phyloP scores from a whole-genome alignment of 2,797 vertebrate species.

The Echeneis naucrates region DNA sequence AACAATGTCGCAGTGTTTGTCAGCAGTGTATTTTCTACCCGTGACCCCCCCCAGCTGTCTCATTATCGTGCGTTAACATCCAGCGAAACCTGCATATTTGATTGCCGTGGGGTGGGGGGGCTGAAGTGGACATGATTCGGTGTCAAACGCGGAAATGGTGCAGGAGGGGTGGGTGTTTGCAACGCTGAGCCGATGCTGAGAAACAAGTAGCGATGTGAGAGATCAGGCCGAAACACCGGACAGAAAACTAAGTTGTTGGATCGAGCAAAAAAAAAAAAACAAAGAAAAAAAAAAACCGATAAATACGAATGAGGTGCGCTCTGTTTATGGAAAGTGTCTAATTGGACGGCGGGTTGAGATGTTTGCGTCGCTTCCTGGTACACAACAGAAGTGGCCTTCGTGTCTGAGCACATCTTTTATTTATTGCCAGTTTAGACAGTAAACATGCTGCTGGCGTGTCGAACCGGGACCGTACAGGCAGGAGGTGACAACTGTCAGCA shows the following conservation, averaged over 20 bases:
- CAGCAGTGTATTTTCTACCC: not conserved
- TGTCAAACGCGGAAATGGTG: slow-evolving; percentile 83
- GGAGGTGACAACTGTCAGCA: slow-evolving; percentile 65
- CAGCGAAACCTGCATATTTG: slow-evolving; percentile 22
- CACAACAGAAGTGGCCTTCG: slow-evolving; percentile 24
- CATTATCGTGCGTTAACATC: not conserved
- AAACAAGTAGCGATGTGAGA: slow-evolving; percentile 52
- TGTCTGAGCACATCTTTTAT: slow-evolving; percentile 16
- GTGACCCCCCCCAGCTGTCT: no score
- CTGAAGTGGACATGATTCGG: slow-evolving; percentile 58
- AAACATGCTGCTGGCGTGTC: not conserved
- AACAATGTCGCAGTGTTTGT: slow-evolving; percentile 62
- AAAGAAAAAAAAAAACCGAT: no score
- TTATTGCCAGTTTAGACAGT: not conserved
- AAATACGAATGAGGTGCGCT: not conserved
- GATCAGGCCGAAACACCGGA: slow-evolving; percentile 51
- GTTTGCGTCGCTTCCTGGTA: slow-evolving; percentile 76
- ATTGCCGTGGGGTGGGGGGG: slow-evolving; percentile 67
- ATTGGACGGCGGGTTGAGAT: slow-evolving; percentile 20
- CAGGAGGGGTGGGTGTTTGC: slow-evolving; percentile 78
- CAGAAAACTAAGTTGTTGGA: slow-evolving; percentile 59
- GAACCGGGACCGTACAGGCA: slow-evolving; percentile 9
- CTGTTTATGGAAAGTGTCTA: fast-evolving
- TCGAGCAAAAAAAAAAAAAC: no score
- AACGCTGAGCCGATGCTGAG: slow-evolving; percentile 60